These are phyloP conservation scores for Macaca nemestrina DNA, from an alignment of 2,113 vertebrate species.

Conservation along the genomic window DNA sequence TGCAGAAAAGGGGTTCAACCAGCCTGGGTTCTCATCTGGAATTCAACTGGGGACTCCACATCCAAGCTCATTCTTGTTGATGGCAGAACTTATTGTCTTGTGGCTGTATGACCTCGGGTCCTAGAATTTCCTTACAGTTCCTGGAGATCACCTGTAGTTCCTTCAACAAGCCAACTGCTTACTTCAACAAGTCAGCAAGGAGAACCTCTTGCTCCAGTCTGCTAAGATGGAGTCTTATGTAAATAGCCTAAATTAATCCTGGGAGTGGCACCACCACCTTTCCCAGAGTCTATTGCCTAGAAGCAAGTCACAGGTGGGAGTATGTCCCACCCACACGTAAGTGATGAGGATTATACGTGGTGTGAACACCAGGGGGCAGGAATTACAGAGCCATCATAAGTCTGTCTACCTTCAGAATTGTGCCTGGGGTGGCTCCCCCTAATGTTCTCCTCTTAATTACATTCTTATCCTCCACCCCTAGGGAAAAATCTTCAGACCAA, in stretches of 20 bases:
- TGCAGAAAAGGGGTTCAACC: background rate
- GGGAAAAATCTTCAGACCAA: background rate
- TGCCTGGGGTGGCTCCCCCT: background rate
- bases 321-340: background rate
- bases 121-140: background rate
- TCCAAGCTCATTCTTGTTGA: background rate
- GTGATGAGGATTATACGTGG: background rate
- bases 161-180: background rate
- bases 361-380: background rate
- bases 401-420: background rate
- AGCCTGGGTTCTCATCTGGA: background rate
- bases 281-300: background rate
- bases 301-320: background rate
- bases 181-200: background rate
- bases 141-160: background rate
- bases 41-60: background rate
- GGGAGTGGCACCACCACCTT: background rate
- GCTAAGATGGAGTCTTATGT: background rate
- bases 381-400: background rate
- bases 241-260: background rate
- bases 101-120: background rate
- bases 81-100: background rate
- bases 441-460: background rate
- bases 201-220: background rate
- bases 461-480: background rate